Evolutionary conservation across 1,140 invertebrate genomes (phyloP), one percentile per base, ranked within the genome.

Genomic region (Armadillidium nasatum): DNA sequence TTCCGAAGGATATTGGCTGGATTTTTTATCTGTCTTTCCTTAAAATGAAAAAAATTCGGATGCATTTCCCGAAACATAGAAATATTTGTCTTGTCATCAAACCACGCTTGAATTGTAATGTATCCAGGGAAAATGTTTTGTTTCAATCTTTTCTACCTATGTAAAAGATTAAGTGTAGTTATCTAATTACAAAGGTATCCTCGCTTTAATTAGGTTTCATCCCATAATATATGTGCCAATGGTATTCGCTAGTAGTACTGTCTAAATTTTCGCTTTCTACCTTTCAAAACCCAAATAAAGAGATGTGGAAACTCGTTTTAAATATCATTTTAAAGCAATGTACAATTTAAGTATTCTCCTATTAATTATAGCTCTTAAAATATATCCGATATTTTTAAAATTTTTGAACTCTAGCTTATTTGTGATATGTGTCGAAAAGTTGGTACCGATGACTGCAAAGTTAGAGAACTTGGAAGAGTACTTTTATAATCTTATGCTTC

Each of bases 91-190:
- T 60, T 60, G 11, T 15, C 11, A 15, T 19, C 50, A 60, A 13
- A 60, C 50, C 50, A 60, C 7, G 50, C 50, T 19, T 60, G 19
- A 60, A 60, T 60, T 60, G 50, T 60, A 60, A 60, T 60, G 19
- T 15, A 60, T 2, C 50, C 50, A 15, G 50, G 50, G 7, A 60
- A 60, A 15, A 19, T 7, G 4, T 19, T 19, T 60, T 2, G 11
- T 60, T 60, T 60, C 19, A 15, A 19, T 60, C 7, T 1, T 60
- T 60, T 19, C 11, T 60, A 1, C 50, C 19, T 1, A 60, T 60
- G 19, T 60, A 15, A 15, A 60, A 60, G 50, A 19, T 60, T 60
- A 19, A 15, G 19, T 60, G 50, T 60, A 1, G 19, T 60, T 4
- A 60, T 60, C 7, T 60, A 60, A 60, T 60, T 19, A 7, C 50